Evolutionary conservation across 2,797 vertebrate species (phyloP), one percentile per base, ranked within the genome.

Genomic region (Hirundo rustica): DNA sequence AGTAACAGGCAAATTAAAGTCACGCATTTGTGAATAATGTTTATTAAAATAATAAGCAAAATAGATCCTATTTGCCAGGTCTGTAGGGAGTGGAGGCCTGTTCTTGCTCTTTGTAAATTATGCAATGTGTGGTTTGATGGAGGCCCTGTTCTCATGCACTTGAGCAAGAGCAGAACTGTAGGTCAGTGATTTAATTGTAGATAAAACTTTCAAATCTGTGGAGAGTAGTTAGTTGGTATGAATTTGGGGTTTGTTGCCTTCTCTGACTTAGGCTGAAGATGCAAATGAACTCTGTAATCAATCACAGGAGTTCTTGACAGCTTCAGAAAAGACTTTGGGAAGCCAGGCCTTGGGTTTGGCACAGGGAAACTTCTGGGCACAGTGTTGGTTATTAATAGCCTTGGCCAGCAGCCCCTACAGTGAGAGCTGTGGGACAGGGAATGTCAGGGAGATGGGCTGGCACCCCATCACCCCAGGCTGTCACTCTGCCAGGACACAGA

Each of bases 361-460:
- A 70, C 34, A 50, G 67, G 61, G 51, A 66, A 65, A 48, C 89
- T 85, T 93, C 57, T 70, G n/a, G 38, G 13, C 0, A 0, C 21
- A 4, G 21, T 29, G 77, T 23, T 5, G 13, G 73, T 90, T 95
- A 93, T 94, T 91, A 83, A 95, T 83, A 89, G 81, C 44, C 71
- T 87, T 93, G 96, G 94, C 77, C 84, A 45, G 47, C 34, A 72
- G 85, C 73, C 42, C 75, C 65, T 70, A 1, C 57, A 68, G 80
- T 2, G 18, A 42, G 78, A 78, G 44, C 60, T 87, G 13, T 58
- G 88, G 48, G 90, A 76, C 62, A 44, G 5, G 13, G 42, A 34
- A 3, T 13, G 65, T 44, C 23, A n/a, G 50, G 53, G 30, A 62
- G n/a, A 5, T 0, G 3, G 70, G 61, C 47, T 89, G 77, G 54